Conservation (phyloP, 2,113 vertebrate species). For the Actinemys pallida region DNA sequence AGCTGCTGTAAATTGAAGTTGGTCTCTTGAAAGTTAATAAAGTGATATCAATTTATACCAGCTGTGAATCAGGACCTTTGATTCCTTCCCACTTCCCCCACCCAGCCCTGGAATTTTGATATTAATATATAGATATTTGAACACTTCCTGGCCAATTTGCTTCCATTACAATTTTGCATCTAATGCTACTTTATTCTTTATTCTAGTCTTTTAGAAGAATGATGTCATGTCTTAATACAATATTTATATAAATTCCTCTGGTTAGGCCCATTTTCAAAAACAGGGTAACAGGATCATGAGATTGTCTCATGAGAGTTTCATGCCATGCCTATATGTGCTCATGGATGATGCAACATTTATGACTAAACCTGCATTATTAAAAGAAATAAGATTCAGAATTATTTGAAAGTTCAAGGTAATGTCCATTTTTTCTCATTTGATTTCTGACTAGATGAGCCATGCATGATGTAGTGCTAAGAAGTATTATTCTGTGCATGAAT, state of each 20-base stretch:
- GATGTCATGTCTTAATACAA: not conserved
- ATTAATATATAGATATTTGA: not conserved
- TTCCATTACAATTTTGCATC: not conserved
- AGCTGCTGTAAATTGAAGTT: not conserved
- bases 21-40: not conserved
- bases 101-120: not conserved
- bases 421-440: constrained; percentile 4
- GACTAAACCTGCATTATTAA: not conserved
- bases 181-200: not conserved
- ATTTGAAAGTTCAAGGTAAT: not conserved
- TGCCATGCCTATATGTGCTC: not conserved
- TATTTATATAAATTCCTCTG: not conserved
- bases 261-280: not conserved
- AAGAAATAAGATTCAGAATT: not conserved
- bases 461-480: not conserved
- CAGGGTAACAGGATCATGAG: not conserved
- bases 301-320: not conserved
- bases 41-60: not conserved
- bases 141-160: not conserved
- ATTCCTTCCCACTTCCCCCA: not conserved
- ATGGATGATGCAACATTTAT: not conserved
- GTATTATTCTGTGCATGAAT: not conserved
- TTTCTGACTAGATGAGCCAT: not conserved
- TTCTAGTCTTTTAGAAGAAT: not conserved
- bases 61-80: not conserved